phyloP scores from a whole-genome alignment of 2,113 vertebrate species.

The Syngnathus typhle region DNA sequence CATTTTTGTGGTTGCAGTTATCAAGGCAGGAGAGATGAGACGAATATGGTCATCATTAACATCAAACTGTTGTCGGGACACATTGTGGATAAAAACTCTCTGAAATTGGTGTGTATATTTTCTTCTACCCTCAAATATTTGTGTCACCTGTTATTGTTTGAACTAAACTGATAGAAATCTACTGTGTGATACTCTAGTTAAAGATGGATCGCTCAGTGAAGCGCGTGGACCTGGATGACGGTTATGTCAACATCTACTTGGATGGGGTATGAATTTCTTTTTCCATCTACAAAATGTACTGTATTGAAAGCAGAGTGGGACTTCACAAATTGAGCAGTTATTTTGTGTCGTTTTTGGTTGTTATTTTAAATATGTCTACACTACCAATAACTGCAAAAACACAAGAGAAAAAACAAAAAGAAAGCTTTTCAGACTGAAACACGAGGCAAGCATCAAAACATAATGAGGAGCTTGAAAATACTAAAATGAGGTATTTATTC shows the following conservation, averaged over 20 bases:
- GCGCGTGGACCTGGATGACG: slow-evolving; percentile 62
- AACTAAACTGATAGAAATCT: background rate
- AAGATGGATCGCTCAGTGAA: slow-evolving; percentile 47
- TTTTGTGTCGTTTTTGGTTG: too few species aligned
- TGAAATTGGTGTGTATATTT: slow-evolving; percentile 45
- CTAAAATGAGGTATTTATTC: too few species aligned
- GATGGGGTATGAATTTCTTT: slow-evolving; percentile 52
- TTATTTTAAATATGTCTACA: too few species aligned
- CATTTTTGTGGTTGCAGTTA: slow-evolving; percentile 49
- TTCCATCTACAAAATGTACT: background rate
- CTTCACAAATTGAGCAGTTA: too few species aligned
- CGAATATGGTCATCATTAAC: slow-evolving; percentile 79
- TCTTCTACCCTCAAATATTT: background rate
- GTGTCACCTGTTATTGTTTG: background rate
- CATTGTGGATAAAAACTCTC: slow-evolving; percentile 47
- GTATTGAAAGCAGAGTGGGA: too few species aligned
- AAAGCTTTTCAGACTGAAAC: too few species aligned
- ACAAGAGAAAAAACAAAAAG: too few species aligned
- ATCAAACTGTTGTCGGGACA: slow-evolving; percentile 76
- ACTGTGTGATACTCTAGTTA: slow-evolving; percentile 42
- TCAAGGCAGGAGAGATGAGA: slow-evolving; percentile 57
- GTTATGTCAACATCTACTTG: slow-evolving; percentile 67
- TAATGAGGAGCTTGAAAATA: too few species aligned
- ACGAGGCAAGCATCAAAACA: too few species aligned
- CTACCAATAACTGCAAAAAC: too few species aligned